A percentile compares a stretch with the other conserved stretches of the same genome.
phyloP scores from a whole-genome alignment of 1,140 invertebrate genomes.

The Drosophila melanica region DNA sequence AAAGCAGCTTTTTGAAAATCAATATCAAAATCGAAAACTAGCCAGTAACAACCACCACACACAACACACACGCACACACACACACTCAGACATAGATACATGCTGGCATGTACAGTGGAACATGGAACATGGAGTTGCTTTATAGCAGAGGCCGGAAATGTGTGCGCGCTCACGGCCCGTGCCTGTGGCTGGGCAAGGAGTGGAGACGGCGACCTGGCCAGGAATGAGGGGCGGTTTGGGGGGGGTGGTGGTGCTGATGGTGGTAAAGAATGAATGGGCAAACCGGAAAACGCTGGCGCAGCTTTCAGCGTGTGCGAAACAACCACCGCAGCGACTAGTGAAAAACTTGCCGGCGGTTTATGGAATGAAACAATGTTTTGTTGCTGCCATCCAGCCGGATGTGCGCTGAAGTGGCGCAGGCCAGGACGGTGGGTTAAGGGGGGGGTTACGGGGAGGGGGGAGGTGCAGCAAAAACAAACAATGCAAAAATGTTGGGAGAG shows the following conservation, averaged over 20 bases:
- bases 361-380: conserved; percentile 75
- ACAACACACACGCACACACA: conserved; percentile 25
- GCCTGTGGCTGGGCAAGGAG: conserved; percentile 36
- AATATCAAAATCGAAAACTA: conserved; percentile 78
- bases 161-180: conserved; percentile 62
- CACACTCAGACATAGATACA: conserved; percentile 2
- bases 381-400: conserved; percentile 48
- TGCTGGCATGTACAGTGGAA: conserved; percentile 2
- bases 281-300: conserved; percentile 59
- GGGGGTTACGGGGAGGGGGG: conserved; percentile 2
- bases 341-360: conserved; percentile 56
- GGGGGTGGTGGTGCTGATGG: no score
- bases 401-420: conserved; percentile 45
- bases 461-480: conserved; percentile 43
- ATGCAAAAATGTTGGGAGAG: conserved; percentile 55
- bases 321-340: conserved; percentile 52
- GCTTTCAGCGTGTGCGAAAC: conserved; percentile 64
- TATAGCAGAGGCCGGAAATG: conserved; percentile 63
- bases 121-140: conserved; percentile 27
- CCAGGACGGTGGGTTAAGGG: background rate
- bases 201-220: conserved; percentile 17
- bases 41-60: conserved; percentile 62
- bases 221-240: conserved; percentile 4
- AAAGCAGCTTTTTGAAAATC: conserved; percentile 77
- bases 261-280: conserved; percentile 47